phyloP scores from a whole-genome alignment of 2,888 invertebrate genomes.

The Cryptus viduatorius region DNA sequence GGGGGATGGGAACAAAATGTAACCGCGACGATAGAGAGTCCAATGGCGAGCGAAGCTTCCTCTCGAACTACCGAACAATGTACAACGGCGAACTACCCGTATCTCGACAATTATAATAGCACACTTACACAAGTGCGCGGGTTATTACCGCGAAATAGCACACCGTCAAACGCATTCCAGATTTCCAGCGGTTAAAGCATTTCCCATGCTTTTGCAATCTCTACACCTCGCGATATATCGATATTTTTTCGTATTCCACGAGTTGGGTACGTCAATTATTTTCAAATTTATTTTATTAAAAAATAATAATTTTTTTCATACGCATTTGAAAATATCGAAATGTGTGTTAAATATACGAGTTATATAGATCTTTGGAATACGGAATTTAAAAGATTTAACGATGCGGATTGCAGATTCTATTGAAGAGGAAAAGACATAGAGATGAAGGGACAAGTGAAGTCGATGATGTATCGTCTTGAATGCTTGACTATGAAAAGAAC shows the following conservation, averaged over 20 bases:
- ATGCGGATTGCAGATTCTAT: not conserved
- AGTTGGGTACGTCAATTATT: not conserved
- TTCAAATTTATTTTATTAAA: no score
- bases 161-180: not conserved
- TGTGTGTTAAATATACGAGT: not conserved
- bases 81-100: not conserved
- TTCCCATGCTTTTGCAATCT: not conserved
- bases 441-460: not conserved
- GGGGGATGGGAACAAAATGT: slow-evolving; percentile 6
- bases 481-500: slow-evolving; percentile 6
- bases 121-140: not conserved
- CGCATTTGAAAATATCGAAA: no score
- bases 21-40: not conserved
- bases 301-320: no score
- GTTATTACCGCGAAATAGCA: slow-evolving; percentile 14
- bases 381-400: slow-evolving; percentile 22
- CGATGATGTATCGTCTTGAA: slow-evolving; percentile 1
- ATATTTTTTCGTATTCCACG: not conserved
- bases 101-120: not conserved
- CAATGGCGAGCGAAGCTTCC: no score
- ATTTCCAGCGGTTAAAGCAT: slow-evolving; percentile 20
- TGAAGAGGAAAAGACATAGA: not conserved
- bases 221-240: not conserved
- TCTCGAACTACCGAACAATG: no score
- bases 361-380: not conserved